Evolutionary conservation across 2,797 vertebrate species (phyloP).

Genomic region (Thalassophryne amazonica): DNA sequence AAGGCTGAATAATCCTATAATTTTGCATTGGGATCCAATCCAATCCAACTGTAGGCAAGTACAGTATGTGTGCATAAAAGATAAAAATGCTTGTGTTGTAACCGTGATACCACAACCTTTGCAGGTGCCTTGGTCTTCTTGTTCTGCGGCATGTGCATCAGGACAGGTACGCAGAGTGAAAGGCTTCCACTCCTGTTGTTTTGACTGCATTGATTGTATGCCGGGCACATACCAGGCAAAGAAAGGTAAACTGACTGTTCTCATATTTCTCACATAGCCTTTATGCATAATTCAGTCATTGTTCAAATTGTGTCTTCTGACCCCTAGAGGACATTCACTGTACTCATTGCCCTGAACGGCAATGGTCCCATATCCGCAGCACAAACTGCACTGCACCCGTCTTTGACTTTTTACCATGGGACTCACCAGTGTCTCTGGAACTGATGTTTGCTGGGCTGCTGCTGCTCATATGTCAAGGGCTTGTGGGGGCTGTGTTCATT

Average conservation of each 20-base stretch:
- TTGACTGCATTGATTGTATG: conserved; percentile 86
- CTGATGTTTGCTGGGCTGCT: conserved; percentile 58
- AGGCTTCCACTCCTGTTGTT: conserved; percentile 92
- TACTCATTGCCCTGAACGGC: conserved; percentile 63
- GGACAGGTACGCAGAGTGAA: conserved; percentile 86
- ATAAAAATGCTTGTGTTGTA: not conserved
- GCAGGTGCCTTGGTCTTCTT: conserved; percentile 83
- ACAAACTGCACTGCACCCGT: conserved; percentile 70
- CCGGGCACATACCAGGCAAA: conserved; percentile 78
- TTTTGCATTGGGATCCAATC: no score
- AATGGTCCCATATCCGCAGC: conserved; percentile 79
- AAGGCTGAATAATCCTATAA: no score
- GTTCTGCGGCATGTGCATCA: conserved; percentile 75
- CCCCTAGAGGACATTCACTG: conserved; percentile 75
- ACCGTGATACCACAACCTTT: not conserved
- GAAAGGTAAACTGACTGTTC: conserved; percentile 64
- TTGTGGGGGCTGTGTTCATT: conserved; percentile 68
- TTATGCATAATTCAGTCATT: not conserved
- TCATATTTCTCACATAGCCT: not conserved
- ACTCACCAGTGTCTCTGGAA: conserved; percentile 42
- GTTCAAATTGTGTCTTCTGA: conserved; percentile 1
- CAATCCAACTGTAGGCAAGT: no score
- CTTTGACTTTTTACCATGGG: conserved; percentile 77
- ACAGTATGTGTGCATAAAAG: no score
- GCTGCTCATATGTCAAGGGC: conserved; percentile 47